Percentiles rank a stretch among this genome's conserved stretches.
Evolutionary conservation across 2,113 vertebrate genomes (phyloP).

Genomic region (Hirundichthys speculiger): DNA sequence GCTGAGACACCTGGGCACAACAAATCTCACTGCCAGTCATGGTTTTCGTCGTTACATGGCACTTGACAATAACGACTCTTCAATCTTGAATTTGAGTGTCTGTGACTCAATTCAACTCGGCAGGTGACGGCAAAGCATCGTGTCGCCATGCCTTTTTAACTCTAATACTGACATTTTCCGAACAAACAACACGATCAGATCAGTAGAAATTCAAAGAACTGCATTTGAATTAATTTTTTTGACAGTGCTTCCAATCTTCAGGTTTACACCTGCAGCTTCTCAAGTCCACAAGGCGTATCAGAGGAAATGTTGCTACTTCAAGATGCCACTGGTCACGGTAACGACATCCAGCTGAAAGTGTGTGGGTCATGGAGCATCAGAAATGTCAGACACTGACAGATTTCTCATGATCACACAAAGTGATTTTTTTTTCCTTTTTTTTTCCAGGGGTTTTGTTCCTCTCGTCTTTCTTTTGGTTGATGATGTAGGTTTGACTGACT

Average conservation of each 20-base stretch:
- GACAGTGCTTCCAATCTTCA: no score
- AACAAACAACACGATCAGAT: background rate
- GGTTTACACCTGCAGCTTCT: background rate
- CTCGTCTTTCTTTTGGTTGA: slow-evolving; percentile 16
- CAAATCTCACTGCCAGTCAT: no score
- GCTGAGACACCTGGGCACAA: no score
- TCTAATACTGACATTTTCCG: background rate
- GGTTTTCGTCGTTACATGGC: no score
- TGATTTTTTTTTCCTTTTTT: background rate
- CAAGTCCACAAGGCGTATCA: background rate
- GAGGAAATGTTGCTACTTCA: background rate
- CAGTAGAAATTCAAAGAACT: no score
- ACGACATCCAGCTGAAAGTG: background rate
- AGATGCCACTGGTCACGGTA: background rate
- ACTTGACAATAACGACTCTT: no score
- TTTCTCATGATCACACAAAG: slow-evolving; percentile 1
- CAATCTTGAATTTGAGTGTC: background rate
- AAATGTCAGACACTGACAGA: slow-evolving; percentile 15
- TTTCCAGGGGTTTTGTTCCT: background rate
- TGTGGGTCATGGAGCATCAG: background rate
- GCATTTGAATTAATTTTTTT: no score
- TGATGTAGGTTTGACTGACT: slow-evolving; percentile 42
- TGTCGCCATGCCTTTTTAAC: no score
- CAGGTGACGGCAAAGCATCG: slow-evolving; percentile 11
- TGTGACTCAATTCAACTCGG: slow-evolving; percentile 7